phyloP scores from a whole-genome alignment of 2,113 vertebrate genomes.

The Zeus faber region DNA sequence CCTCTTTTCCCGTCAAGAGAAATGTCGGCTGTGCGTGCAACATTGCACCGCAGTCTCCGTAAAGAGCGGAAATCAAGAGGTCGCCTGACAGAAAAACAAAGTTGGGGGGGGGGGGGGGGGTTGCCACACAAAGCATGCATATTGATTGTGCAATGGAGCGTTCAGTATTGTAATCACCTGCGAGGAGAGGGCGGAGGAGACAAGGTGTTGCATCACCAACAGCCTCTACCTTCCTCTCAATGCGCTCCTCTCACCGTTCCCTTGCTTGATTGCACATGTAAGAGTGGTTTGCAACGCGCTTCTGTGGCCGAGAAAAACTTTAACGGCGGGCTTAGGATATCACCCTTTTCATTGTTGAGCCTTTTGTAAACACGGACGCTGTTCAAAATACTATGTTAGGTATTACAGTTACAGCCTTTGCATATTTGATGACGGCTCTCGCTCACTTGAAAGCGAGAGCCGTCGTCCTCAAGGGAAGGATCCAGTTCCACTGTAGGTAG shows the following conservation, averaged over 20 bases:
- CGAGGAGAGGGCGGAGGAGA: constrained; percentile 29
- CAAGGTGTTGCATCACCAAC: constrained; percentile 33
- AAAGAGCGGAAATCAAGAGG: constrained; percentile 9
- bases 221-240: constrained; percentile 2
- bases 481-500: constrained; percentile 27
- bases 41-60: constrained; percentile 13
- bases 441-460: constrained; percentile 38
- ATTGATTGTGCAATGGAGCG: constrained; percentile 44
- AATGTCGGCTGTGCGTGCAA: constrained; percentile 9
- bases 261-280: constrained; percentile 9
- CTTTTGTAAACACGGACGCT: constrained; percentile 38
- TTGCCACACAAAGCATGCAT: not conserved
- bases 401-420: constrained; percentile 51
- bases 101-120: constrained; percentile 11
- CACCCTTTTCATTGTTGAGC: constrained; percentile 17
- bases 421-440: constrained; percentile 46
- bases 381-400: constrained; percentile 41
- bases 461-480: constrained; percentile 22
- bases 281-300: constrained; percentile 4
- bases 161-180: constrained; percentile 55
- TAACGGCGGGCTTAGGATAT: constrained; percentile 16
- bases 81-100: no score
- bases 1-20: constrained; percentile 1
- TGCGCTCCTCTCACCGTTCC: constrained; percentile 9
- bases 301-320: constrained; percentile 9